Conservation (phyloP, 2,888 invertebrate species). For the Parnassius apollo region DNA sequence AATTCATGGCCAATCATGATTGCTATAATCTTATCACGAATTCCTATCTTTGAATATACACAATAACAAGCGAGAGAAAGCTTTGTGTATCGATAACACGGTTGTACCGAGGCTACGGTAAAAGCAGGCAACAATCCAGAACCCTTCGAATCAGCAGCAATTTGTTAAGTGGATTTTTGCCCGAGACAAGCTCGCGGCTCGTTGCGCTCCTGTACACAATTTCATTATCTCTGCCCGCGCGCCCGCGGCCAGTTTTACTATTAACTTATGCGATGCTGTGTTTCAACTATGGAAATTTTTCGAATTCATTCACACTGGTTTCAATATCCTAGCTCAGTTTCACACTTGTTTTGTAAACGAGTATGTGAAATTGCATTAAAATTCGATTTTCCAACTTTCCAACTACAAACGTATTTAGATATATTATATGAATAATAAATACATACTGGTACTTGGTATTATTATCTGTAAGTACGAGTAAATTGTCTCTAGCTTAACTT, state of each 20-base stretch:
- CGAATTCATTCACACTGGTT: slow-evolving; percentile 20
- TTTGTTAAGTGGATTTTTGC: slow-evolving; percentile 83
- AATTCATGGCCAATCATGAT: too few relatives aligned
- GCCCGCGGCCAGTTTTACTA: slow-evolving; percentile 65
- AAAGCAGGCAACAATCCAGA: slow-evolving; percentile 79
- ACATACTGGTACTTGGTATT: too few relatives aligned
- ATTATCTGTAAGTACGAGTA: too few relatives aligned
- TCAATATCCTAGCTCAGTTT: slow-evolving; percentile 5
- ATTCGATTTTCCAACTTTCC: too few relatives aligned
- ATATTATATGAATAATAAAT: too few relatives aligned
- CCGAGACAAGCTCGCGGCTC: slow-evolving; percentile 79
- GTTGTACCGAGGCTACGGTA: slow-evolving; percentile 74
- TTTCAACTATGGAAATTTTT: slow-evolving; percentile 64
- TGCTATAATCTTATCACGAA: too few relatives aligned
- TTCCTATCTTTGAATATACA: slow-evolving; percentile 33
- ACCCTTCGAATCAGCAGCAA: slow-evolving; percentile 81
- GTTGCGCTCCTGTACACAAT: slow-evolving; percentile 81
- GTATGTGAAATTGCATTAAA: neutral
- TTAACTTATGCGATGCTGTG: slow-evolving; percentile 72
- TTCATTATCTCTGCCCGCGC: slow-evolving; percentile 77
- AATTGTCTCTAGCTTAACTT: too few relatives aligned
- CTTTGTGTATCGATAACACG: slow-evolving; percentile 54
- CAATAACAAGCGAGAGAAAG: slow-evolving; percentile 44
- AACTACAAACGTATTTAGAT: too few relatives aligned
- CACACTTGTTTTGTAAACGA: neutral